Percentiles rank a stretch among this genome's conserved stretches.
phyloP scores from a whole-genome alignment of 2,113 vertebrate species.

The Myotis lucifugus region DNA sequence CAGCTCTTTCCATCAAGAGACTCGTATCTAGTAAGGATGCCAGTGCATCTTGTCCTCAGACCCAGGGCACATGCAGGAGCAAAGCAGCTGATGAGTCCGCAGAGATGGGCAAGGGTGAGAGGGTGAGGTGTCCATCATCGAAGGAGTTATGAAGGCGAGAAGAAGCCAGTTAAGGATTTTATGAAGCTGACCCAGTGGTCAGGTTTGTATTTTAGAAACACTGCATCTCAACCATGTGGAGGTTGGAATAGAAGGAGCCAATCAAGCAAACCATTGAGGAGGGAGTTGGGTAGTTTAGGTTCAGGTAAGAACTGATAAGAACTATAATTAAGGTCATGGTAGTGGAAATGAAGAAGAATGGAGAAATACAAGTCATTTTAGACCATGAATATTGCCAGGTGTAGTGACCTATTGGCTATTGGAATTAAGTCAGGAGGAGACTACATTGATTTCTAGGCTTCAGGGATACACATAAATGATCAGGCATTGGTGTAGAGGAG shows the following conservation, averaged over 20 bases:
- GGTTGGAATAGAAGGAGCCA: background rate
- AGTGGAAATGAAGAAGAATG: background rate
- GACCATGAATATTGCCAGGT: background rate
- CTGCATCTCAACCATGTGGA: background rate
- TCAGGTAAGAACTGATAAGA: background rate
- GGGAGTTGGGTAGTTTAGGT: background rate
- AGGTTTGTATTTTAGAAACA: background rate
- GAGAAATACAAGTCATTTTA: background rate
- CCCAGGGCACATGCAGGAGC: background rate
- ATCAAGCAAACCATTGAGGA: background rate
- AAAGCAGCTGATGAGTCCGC: background rate
- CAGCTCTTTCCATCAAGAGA: background rate
- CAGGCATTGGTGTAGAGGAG: background rate
- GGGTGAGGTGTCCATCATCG: rapidly evolving
- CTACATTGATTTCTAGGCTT: background rate
- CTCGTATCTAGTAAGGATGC: background rate
- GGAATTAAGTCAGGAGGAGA: background rate
- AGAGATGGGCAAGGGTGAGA: background rate
- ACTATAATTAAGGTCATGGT: background rate
- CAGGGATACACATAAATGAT: background rate
- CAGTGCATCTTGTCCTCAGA: background rate
- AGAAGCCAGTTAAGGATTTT: background rate
- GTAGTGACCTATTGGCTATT: background rate
- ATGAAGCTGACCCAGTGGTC: background rate
- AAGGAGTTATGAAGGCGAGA: background rate